These are phyloP conservation scores for Rhopilema esculentum DNA, from an alignment of 30 jellyfish, hydroid and myxozoan species.

Conservation along the genomic window DNA sequence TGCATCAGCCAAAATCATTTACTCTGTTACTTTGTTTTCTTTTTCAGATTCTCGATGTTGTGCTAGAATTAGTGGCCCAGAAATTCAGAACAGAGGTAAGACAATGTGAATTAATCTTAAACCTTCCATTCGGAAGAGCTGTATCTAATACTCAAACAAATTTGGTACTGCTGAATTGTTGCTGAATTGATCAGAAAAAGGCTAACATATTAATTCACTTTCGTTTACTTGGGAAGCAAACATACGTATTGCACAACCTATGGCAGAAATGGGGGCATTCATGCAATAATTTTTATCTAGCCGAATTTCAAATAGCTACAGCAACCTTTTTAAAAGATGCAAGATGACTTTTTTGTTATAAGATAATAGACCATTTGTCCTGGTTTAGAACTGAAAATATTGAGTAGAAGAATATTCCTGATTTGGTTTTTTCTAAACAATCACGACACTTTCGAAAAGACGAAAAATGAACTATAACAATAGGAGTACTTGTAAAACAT, in stretches of 20 bases:
- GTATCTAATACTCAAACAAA: background rate
- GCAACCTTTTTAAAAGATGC: background rate
- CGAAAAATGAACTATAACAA: background rate
- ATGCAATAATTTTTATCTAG: background rate
- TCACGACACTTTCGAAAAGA: background rate
- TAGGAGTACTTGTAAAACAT: background rate
- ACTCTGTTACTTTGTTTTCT: background rate
- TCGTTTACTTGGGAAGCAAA: background rate
- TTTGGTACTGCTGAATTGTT: background rate
- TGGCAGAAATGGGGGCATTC: background rate
- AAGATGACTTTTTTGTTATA: background rate
- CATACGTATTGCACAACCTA: background rate
- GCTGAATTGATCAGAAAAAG: background rate
- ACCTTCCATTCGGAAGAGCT: background rate
- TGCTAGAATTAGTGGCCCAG: conserved; percentile 8
- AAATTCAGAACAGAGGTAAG: conserved; percentile 1
- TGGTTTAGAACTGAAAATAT: background rate
- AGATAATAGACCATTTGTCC: background rate
- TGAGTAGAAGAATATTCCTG: background rate
- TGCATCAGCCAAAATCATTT: background rate
- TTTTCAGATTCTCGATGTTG: background rate
- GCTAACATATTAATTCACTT: background rate
- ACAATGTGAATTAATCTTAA: background rate
- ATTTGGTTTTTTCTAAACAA: background rate
- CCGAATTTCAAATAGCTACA: background rate